phyloP scores from a whole-genome alignment of 2,888 invertebrate species.

The Elgonia sp. region DNA sequence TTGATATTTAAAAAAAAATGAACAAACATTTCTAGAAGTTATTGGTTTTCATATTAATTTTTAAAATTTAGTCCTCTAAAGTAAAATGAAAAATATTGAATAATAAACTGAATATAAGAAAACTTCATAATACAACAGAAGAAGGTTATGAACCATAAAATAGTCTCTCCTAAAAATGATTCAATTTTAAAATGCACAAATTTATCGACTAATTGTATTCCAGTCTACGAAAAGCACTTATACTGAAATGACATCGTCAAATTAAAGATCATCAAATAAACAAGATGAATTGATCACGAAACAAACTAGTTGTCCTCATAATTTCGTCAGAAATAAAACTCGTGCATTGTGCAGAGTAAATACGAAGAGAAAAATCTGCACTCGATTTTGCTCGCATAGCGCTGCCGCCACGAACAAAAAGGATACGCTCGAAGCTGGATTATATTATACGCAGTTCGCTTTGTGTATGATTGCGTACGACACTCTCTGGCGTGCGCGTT shows the following conservation, averaged over 20 bases:
- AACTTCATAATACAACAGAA: no score
- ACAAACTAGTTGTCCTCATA: no score
- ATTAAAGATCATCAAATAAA: neutral
- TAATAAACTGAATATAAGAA: neutral
- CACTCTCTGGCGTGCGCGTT: conserved; percentile 43
- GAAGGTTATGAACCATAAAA: neutral
- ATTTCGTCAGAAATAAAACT: conserved; percentile 11
- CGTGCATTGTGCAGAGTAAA: conserved; percentile 45
- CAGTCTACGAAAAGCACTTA: no score
- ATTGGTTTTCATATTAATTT: no score
- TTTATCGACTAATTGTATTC: no score
- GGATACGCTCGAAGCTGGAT: conserved; percentile 39
- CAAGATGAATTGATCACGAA: neutral
- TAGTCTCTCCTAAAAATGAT: neutral
- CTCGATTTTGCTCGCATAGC: conserved; percentile 37
- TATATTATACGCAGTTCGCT: conserved; percentile 54
- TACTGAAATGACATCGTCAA: neutral
- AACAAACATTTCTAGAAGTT: no score
- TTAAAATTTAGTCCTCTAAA: no score
- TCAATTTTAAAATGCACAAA: no score
- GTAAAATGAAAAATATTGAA: neutral
- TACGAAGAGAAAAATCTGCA: conserved; percentile 32
- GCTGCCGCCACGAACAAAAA: conserved; percentile 45
- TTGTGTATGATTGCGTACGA: conserved; percentile 58
- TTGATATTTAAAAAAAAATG: no score